phyloP scores from a whole-genome alignment of 2,888 invertebrate genomes.

The Thecocarcelia acutangulata region DNA sequence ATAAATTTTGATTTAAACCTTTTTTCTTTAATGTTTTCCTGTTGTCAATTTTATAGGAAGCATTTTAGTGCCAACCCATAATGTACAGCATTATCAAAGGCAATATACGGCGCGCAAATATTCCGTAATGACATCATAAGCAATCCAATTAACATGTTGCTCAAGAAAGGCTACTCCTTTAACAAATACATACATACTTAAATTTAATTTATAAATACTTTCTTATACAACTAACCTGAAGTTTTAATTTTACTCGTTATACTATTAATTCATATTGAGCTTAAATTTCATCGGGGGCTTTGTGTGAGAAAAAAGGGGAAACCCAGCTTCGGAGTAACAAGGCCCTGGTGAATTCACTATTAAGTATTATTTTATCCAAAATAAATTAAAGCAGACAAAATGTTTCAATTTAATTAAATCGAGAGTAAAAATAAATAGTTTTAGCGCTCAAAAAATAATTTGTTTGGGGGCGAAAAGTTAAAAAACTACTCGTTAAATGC shows the following conservation, averaged over 20 bases:
- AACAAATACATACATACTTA: slow-evolving; percentile 34
- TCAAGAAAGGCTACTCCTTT: neutral
- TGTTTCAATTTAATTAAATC: slow-evolving; percentile 14
- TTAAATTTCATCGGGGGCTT: slow-evolving; percentile 20
- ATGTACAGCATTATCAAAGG: slow-evolving; percentile 81
- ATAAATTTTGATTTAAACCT: slow-evolving; percentile 10
- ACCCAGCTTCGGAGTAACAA: neutral
- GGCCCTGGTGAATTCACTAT: slow-evolving; percentile 46
- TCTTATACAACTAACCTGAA: slow-evolving; percentile 35
- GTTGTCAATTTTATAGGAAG: slow-evolving; percentile 65
- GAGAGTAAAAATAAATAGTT: slow-evolving; percentile 20
- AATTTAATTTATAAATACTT: slow-evolving; percentile 30
- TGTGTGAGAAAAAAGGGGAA: neutral
- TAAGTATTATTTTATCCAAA: slow-evolving; percentile 68
- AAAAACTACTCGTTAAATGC: slow-evolving; percentile 16
- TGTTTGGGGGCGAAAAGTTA: neutral
- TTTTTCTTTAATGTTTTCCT: slow-evolving; percentile 8
- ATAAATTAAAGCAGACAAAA: slow-evolving; percentile 32
- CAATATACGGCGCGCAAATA: slow-evolving; percentile 81
- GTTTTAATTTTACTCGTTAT: neutral
- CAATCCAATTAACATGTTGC: neutral
- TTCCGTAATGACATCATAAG: slow-evolving; percentile 78
- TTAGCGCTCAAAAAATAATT: slow-evolving; percentile 51
- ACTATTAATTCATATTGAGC: slow-evolving; percentile 15
- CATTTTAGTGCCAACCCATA: slow-evolving; percentile 74